A percentile compares a stretch with the other conserved stretches of the same genome.
Evolutionary conservation across 1,140 invertebrate species (phyloP).

Genomic region (Drosophila watanabei): DNA sequence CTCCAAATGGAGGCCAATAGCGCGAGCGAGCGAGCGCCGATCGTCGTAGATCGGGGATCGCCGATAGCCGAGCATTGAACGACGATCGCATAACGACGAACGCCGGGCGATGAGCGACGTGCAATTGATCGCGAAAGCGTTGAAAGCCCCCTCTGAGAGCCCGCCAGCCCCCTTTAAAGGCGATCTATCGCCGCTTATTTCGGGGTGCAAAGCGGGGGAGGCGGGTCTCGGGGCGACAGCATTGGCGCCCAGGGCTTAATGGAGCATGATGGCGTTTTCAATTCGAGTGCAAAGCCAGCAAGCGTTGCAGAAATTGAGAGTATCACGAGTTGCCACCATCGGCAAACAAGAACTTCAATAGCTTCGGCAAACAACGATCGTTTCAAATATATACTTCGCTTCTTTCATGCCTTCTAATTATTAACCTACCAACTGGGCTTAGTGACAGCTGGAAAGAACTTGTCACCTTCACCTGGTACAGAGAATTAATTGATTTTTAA

Average conservation of each 20-base stretch:
- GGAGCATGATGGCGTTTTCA: conserved; percentile 71
- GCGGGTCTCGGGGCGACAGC: background rate
- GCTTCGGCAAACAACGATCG: conserved; percentile 13
- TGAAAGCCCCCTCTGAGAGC: background rate
- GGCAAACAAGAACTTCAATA: background rate
- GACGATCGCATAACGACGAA: conserved; percentile 8
- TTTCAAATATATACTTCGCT: background rate
- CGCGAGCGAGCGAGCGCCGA: conserved; percentile 31
- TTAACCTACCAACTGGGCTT: conserved; percentile 10
- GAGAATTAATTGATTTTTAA: background rate
- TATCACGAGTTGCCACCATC: conserved; percentile 27
- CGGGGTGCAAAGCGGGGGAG: background rate
- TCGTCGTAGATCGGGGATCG: background rate
- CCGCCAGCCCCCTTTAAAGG: background rate
- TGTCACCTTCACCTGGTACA: background rate
- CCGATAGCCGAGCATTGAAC: conserved; percentile 20
- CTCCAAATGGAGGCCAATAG: conserved; percentile 67
- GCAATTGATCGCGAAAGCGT: conserved; percentile 74
- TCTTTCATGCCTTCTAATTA: background rate
- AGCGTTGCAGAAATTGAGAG: conserved; percentile 45
- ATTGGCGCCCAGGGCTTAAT: conserved; percentile 61
- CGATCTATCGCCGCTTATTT: conserved; percentile 20
- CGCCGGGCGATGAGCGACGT: conserved; percentile 53
- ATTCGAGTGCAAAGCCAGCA: conserved; percentile 56
- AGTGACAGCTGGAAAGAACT: conserved; percentile 17